These are phyloP conservation scores for Athene cunicularia DNA, from an alignment of 2,113 vertebrate species.

Conservation along the genomic window DNA sequence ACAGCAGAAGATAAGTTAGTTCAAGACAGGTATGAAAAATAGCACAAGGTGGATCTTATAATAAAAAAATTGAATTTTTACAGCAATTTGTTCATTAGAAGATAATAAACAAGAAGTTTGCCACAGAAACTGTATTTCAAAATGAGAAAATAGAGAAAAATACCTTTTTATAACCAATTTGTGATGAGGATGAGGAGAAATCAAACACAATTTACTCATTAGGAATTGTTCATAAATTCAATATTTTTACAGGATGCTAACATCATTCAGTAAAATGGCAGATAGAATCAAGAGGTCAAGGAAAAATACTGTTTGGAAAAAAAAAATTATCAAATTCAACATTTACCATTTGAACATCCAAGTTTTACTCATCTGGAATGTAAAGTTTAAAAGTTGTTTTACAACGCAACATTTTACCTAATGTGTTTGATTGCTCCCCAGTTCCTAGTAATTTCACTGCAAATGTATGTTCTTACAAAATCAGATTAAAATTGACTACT, in stretches of 20 bases:
- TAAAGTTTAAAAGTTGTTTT: neutral
- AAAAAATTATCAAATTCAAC: neutral
- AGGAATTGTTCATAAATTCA: neutral
- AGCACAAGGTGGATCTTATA: rapidly evolving
- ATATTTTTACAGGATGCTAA: neutral
- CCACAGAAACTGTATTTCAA: neutral
- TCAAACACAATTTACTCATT: neutral
- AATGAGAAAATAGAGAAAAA: neutral
- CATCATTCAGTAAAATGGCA: neutral
- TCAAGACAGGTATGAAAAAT: neutral
- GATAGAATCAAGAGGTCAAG: neutral
- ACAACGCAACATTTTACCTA: neutral
- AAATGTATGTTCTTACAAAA: neutral
- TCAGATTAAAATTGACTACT: neutral
- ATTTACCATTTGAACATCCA: neutral
- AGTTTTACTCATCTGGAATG: neutral
- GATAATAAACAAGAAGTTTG: neutral
- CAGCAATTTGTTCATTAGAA: neutral
- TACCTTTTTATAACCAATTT: neutral
- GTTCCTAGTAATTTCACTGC: neutral
- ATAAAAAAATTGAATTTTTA: neutral
- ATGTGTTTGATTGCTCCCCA: neutral
- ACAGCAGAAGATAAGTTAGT: neutral
- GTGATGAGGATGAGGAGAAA: neutral
- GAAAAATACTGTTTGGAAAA: neutral